Evolutionary conservation across 2,888 invertebrate species (phyloP).

Genomic region (Caenorhabditis sp.): DNA sequence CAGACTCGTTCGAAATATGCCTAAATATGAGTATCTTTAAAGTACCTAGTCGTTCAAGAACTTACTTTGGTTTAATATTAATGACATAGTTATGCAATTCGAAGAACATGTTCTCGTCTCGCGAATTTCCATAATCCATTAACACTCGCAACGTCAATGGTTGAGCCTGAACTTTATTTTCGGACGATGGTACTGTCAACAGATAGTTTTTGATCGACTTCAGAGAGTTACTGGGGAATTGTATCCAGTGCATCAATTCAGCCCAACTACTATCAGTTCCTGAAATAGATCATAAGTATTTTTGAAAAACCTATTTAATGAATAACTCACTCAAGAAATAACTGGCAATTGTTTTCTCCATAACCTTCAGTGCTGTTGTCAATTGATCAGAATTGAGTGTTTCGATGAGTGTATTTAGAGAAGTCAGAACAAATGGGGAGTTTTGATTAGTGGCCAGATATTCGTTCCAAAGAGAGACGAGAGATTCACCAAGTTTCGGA

Average conservation of each 20-base stretch:
- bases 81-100: slow-evolving; percentile 51
- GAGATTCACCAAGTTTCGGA: slow-evolving; percentile 49
- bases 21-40: slow-evolving; percentile 12
- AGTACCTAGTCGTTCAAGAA: slow-evolving; percentile 3
- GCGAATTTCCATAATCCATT: slow-evolving; percentile 33
- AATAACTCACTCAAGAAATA: slow-evolving; percentile 60
- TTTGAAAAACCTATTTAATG: neutral
- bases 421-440: slow-evolving; percentile 48
- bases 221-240: slow-evolving; percentile 35
- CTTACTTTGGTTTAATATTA: slow-evolving; percentile 64
- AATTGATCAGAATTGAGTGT: slow-evolving; percentile 54
- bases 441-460: slow-evolving; percentile 43
- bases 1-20: slow-evolving; percentile 52
- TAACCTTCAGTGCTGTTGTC: slow-evolving; percentile 53
- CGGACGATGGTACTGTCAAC: slow-evolving; percentile 46
- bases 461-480: slow-evolving; percentile 48
- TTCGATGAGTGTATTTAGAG: slow-evolving; percentile 44
- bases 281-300: slow-evolving; percentile 11
- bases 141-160: slow-evolving; percentile 42
- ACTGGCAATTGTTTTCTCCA: slow-evolving; percentile 56
- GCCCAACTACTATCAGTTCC: slow-evolving; percentile 50
- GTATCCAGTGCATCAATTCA: slow-evolving; percentile 48
- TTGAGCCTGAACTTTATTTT: slow-evolving; percentile 45
- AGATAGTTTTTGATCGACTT: slow-evolving; percentile 43
- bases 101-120: slow-evolving; percentile 34